Evolutionary conservation across 1,140 invertebrate genomes (phyloP), one percentile per base, ranked within the genome.

Genomic region (Orchesella cincta): DNA sequence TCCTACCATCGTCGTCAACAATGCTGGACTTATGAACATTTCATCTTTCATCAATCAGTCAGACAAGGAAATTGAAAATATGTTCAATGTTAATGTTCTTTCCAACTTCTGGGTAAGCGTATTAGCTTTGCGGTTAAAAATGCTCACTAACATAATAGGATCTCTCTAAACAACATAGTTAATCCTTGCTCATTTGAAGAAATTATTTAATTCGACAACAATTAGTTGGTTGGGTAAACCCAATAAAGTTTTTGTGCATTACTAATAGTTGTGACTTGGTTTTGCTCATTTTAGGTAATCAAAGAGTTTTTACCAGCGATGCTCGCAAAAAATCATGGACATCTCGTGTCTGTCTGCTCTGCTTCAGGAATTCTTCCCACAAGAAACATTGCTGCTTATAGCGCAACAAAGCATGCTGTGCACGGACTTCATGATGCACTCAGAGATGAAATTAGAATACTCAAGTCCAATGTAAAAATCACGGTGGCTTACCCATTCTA

Each of bases 1-100:
- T 46, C 79, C 81, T 3, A 79, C 75, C 57, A 82, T 83, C 18
- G 78, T 81, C 1, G 76, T 83, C 67, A 83, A 83, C 75, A 83
- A 82, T 71, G 82, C 82, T 16, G 82, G 80, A 12, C 28, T 80
- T 0, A 81, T 83, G 80, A 73, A 67, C 1, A 73, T 80, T 0
- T 20, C 67, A 1, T 75, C 78, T 23, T 80, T 83, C 52, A 28
- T 83, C n/a, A 78, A 79, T 18, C 78, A 77, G 26, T 26, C 51
- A 26, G 31, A 72, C 1, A 52, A 75, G 28, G 81, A 82, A 20
- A 78, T 82, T 20, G 79, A 82, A 35, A 54, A 34, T 23, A 75
- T 75, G 73, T 82, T 82, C 67, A 51, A 72, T 51, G 81, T 82
- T 20, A 82, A 82, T 78, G 78, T 80, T 0, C 67, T 82, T 14